A percentile compares a stretch with the other conserved stretches of the same genome.
Evolutionary conservation across 1,140 invertebrate species (phyloP).

Genomic region (Lepidurus packardi): DNA sequence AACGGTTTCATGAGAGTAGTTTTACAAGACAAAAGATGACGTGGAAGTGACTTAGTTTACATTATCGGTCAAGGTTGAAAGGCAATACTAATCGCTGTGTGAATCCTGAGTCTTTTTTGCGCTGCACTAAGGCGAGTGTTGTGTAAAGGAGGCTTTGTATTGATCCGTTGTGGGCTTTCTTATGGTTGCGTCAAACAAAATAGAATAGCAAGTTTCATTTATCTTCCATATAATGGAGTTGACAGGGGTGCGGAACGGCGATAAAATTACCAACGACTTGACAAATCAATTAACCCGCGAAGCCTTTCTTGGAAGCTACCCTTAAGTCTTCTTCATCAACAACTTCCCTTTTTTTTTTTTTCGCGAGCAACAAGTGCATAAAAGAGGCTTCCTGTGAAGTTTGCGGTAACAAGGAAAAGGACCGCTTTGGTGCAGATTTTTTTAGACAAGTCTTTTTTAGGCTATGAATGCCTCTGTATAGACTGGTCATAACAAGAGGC

Average conservation of each 20-base stretch:
- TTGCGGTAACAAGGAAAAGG: background rate
- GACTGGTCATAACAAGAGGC: background rate
- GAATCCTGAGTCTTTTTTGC: background rate
- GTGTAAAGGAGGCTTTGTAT: background rate
- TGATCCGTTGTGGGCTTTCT: constrained; percentile 18
- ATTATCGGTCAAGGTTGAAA: constrained; percentile 7
- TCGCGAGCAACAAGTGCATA: background rate
- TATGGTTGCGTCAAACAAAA: background rate
- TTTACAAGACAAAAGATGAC: background rate
- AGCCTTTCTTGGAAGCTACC: background rate
- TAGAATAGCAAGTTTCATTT: background rate
- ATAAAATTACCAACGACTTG: background rate
- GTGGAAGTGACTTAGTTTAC: background rate
- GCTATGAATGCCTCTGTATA: background rate
- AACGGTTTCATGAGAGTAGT: background rate
- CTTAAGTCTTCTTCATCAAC: background rate
- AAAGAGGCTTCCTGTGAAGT: background rate
- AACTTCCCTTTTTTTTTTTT: background rate
- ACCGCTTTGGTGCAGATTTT: background rate
- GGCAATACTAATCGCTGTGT: background rate
- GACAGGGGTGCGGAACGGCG: background rate
- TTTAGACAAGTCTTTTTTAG: background rate
- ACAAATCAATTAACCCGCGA: background rate
- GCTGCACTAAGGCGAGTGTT: background rate
- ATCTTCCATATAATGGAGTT: background rate